phyloP scores from a whole-genome alignment of 2,888 invertebrate species.

The Synanthedon formicaeformis region DNA sequence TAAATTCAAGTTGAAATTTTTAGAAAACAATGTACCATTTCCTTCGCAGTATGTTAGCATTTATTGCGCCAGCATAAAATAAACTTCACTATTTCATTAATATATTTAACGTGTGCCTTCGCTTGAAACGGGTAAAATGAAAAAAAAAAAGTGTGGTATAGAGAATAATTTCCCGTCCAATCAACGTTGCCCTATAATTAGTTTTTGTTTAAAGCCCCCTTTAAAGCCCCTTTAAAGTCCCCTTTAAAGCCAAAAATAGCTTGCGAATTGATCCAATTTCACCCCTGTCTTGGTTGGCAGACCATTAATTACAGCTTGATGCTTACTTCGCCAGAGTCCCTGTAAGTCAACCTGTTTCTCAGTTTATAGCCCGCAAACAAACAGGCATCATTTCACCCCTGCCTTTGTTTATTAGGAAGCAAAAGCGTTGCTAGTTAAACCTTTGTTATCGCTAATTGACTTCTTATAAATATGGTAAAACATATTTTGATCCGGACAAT shows the following conservation, averaged over 20 bases:
- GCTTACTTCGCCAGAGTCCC: slow-evolving; percentile 29
- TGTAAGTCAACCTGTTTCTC: slow-evolving; percentile 32
- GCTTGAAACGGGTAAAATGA: background rate
- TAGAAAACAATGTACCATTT: slow-evolving; percentile 18
- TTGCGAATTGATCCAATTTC: slow-evolving; percentile 63
- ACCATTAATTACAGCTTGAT: slow-evolving; percentile 62
- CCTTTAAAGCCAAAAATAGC: slow-evolving; percentile 45
- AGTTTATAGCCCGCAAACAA: slow-evolving; percentile 63
- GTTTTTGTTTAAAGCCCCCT: slow-evolving; percentile 22
- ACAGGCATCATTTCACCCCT: slow-evolving; percentile 53
- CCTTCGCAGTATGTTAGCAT: background rate
- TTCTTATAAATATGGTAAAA: slow-evolving; percentile 9
- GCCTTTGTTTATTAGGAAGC: background rate
- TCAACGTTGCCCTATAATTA: slow-evolving; percentile 34
- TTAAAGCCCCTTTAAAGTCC: no score
- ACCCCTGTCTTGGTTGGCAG: slow-evolving; percentile 43
- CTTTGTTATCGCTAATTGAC: slow-evolving; percentile 38
- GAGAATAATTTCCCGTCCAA: slow-evolving; percentile 18
- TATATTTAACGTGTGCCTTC: no score
- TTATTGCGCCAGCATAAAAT: no score
- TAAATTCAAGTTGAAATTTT: slow-evolving; percentile 41
- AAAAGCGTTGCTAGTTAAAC: slow-evolving; percentile 21
- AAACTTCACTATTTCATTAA: no score
- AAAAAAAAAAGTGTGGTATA: slow-evolving; percentile 8
- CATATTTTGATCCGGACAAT: no score